phyloP scores from a whole-genome alignment of 2,797 vertebrate genomes.

The Numenius phaeopus region DNA sequence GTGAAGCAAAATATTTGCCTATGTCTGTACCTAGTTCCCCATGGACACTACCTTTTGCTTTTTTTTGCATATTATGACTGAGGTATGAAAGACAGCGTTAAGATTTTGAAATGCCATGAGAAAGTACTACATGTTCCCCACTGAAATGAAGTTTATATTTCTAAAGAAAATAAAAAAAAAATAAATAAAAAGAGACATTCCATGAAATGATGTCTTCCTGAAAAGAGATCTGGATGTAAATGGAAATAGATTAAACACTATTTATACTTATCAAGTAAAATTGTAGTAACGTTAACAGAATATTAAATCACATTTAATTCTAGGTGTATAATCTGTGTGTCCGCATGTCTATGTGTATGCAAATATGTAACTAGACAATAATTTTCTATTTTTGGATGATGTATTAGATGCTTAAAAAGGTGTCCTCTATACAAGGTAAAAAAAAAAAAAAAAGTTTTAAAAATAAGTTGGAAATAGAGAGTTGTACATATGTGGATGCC shows the following conservation, averaged over 20 bases:
- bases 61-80: neutral
- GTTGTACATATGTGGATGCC: neutral
- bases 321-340: neutral
- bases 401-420: neutral
- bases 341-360: accelerated
- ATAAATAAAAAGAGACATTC: neutral
- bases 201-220: neutral
- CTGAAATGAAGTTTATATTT: neutral
- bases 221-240: neutral
- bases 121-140: neutral
- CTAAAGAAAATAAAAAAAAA: neutral
- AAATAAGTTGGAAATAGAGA: neutral
- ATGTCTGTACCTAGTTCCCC: neutral
- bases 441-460: neutral
- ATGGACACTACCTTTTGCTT: neutral
- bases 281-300: neutral
- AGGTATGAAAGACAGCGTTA: neutral
- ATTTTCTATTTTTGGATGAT: neutral
- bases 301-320: neutral
- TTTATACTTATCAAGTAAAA: neutral
- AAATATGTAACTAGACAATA: neutral
- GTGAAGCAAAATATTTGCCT: neutral
- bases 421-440: neutral
- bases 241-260: neutral
- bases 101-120: neutral